Evolutionary conservation across 2,113 vertebrate genomes (phyloP).

Genomic region (Cyrtonyx montezumae): DNA sequence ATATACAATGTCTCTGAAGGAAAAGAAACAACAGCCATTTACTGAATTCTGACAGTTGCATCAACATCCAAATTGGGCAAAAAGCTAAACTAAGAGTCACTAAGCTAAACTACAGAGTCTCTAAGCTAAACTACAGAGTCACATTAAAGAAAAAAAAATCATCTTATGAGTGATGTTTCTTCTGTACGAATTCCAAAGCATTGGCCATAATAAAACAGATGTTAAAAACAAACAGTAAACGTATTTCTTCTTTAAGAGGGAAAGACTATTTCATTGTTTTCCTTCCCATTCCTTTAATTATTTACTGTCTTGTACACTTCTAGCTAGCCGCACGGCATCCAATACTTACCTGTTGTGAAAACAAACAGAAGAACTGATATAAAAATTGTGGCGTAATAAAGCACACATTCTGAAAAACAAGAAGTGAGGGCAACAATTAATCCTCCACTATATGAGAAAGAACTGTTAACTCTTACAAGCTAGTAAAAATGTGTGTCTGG

Average conservation of each 20-base stretch:
- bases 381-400: constrained; percentile 99
- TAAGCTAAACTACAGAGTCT: too few relatives aligned
- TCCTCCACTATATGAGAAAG: not conserved
- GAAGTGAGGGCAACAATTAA: constrained; percentile 43
- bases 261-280: not conserved
- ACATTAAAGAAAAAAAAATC: not conserved
- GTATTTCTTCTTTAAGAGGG: not conserved
- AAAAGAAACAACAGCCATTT: not conserved
- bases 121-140: not conserved
- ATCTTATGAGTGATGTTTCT: too few relatives aligned
- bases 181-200: not conserved
- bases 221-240: not conserved
- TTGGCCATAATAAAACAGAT: not conserved
- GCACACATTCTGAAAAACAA: constrained; percentile 97
- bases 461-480: not conserved
- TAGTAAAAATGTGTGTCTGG: not conserved
- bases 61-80: not conserved
- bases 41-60: not conserved
- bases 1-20: not conserved
- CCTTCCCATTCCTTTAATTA: not conserved
- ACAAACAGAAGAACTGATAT: constrained; percentile 99
- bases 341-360: constrained; percentile 98
- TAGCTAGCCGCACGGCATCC: not conserved
- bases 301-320: not conserved
- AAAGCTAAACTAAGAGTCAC: too few relatives aligned